Conservation (phyloP, 2,888 invertebrate species). For the Synergus umbraculus region DNA sequence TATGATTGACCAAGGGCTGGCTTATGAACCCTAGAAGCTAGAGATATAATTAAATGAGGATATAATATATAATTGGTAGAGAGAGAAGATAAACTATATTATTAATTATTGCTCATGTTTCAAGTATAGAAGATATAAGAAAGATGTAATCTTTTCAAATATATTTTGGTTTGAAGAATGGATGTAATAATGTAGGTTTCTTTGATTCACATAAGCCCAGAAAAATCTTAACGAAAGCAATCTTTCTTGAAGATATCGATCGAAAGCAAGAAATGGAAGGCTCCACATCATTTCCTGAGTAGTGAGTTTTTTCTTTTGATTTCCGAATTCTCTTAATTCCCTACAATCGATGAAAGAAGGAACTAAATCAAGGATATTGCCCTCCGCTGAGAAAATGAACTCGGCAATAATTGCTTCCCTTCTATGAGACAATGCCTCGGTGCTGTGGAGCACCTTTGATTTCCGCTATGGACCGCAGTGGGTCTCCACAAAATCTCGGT, state of each 20-base stretch:
- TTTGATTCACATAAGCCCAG: neutral
- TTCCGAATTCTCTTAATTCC: constrained; percentile 1
- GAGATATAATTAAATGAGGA: too few relatives aligned
- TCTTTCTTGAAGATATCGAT: neutral
- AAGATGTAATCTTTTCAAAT: too few relatives aligned
- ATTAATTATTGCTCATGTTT: too few relatives aligned
- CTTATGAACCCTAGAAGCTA: neutral
- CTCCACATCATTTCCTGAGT: constrained; percentile 19
- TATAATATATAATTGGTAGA: too few relatives aligned
- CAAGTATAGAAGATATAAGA: too few relatives aligned
- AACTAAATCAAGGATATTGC: constrained; percentile 8
- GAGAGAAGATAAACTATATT: too few relatives aligned
- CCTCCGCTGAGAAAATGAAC: constrained; percentile 48
- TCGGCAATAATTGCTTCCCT: constrained; percentile 44
- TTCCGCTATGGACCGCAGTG: constrained; percentile 66
- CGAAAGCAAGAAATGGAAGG: neutral
- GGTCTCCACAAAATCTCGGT: constrained; percentile 65
- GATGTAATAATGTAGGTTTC: neutral
- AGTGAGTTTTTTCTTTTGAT: constrained; percentile 15
- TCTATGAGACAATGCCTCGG: constrained; percentile 70
- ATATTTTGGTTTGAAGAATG: too few relatives aligned
- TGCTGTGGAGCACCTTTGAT: constrained; percentile 71
- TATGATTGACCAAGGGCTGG: neutral
- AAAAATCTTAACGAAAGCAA: neutral
- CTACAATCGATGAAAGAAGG: neutral